phyloP scores from a whole-genome alignment of 2,888 invertebrate genomes.

The Lithophane ornitopus region DNA sequence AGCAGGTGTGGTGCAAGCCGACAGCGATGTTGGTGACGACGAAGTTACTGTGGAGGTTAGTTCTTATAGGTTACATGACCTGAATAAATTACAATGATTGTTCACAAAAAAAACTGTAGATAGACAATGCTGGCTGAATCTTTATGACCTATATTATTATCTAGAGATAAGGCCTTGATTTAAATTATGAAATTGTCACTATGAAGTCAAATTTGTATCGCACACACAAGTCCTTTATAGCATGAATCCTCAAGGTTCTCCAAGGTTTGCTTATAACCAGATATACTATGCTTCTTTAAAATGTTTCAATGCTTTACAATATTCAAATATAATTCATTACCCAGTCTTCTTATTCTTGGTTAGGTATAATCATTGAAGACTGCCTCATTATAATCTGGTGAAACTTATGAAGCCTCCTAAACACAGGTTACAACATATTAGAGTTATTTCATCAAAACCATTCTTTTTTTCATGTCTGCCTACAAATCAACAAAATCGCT shows the following conservation, averaged over 20 bases:
- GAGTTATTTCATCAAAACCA: not conserved
- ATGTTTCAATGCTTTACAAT: not conserved
- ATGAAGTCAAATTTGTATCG: not conserved
- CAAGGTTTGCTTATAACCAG: not conserved
- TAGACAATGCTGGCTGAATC: not conserved
- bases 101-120: conserved; percentile 8
- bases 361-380: not conserved
- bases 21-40: conserved; percentile 78
- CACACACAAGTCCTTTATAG: not conserved
- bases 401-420: not conserved
- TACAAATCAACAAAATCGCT: not conserved
- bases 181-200: conserved; percentile 28
- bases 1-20: conserved; percentile 70
- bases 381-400: not conserved
- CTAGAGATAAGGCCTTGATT: conserved; percentile 47
- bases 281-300: not conserved
- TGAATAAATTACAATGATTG: conserved; percentile 58
- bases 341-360: too few species aligned
- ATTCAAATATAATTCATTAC: not conserved
- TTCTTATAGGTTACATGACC: conserved; percentile 75
- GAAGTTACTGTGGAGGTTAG: conserved; percentile 86
- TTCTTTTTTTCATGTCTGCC: not conserved
- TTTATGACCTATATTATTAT: conserved; percentile 56
- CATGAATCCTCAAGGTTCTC: not conserved
- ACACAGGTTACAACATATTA: not conserved